These are phyloP conservation scores for Deilephila porcellus DNA, from an alignment of 2,888 invertebrate genomes.

Conservation along the genomic window DNA sequence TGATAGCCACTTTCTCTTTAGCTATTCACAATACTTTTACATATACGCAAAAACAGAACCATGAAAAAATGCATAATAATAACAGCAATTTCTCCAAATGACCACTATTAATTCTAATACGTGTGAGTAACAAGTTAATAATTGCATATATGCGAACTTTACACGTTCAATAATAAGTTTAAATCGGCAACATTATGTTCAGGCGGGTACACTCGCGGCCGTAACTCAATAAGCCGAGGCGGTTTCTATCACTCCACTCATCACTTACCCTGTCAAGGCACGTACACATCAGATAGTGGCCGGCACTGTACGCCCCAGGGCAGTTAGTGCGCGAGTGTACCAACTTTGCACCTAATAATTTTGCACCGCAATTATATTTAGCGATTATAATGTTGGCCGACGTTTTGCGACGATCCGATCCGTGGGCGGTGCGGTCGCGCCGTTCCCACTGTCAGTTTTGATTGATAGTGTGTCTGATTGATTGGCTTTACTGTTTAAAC, in stretches of 20 bases:
- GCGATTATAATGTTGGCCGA: conserved; percentile 37
- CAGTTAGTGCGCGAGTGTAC: conserved; percentile 49
- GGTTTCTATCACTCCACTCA: conserved; percentile 68
- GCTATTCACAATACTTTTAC: neutral
- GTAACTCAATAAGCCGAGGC: conserved; percentile 57
- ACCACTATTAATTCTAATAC: conserved; percentile 25
- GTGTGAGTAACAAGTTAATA: conserved; percentile 25
- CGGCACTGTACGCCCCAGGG: conserved; percentile 52
- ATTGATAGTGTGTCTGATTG: conserved; percentile 42
- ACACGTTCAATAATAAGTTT: conserved; percentile 29
- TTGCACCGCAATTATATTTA: conserved; percentile 73
- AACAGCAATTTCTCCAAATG: conserved; percentile 18
- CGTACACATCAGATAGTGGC: conserved; percentile 67
- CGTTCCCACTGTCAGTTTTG: conserved; percentile 36
- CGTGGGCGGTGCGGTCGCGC: conserved; percentile 32
- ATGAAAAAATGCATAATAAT: conserved; percentile 20
- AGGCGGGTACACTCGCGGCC: conserved; percentile 49
- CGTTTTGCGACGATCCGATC: conserved; percentile 35
- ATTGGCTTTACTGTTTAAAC: conserved; percentile 40
- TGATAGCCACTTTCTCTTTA: conserved; percentile 1
- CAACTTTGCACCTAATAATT: conserved; percentile 79
- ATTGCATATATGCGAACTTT: conserved; percentile 22
- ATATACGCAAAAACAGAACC: conserved; percentile 17
- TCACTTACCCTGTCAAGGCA: conserved; percentile 67
- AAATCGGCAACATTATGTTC: conserved; percentile 33